These are phyloP conservation scores for Cremastinae sp. DNA, from an alignment of 2,888 invertebrate species.

Conservation along the genomic window DNA sequence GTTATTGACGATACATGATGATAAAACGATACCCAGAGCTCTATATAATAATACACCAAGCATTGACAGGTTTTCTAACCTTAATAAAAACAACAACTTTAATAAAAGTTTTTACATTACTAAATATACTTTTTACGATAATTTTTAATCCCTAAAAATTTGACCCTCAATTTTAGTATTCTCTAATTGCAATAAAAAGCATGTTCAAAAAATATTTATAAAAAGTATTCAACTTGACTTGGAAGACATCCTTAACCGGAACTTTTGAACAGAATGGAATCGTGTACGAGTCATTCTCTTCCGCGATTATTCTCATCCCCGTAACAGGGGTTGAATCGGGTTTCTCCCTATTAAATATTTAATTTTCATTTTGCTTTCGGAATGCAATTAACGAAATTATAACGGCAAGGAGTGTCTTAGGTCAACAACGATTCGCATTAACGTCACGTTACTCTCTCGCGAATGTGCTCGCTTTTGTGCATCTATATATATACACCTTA, in stretches of 20 bases:
- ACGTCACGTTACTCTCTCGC: constrained; percentile 7
- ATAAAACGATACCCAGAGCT: no score
- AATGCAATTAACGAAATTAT: constrained; percentile 13
- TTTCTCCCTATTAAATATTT: not conserved
- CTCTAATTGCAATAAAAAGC: no score
- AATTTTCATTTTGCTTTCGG: not conserved
- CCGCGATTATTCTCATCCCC: not conserved
- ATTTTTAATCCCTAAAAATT: no score
- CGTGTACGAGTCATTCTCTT: not conserved
- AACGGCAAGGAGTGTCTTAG: constrained; percentile 13
- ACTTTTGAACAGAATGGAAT: not conserved
- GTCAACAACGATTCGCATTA: constrained; percentile 31
- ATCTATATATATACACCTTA: not conserved
- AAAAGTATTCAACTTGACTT: not conserved
- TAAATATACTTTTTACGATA: no score
- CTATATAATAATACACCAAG: no score
- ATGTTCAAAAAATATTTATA: not conserved
- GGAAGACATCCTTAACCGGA: no score
- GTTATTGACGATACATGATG: no score
- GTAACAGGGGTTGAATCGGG: not conserved
- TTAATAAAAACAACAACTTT: no score
- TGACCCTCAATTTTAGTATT: no score
- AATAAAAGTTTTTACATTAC: no score
- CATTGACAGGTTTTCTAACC: no score
- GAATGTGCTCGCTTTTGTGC: not conserved